Evolutionary conservation across 1,140 invertebrate species (phyloP).

Genomic region (Bombus confusus): DNA sequence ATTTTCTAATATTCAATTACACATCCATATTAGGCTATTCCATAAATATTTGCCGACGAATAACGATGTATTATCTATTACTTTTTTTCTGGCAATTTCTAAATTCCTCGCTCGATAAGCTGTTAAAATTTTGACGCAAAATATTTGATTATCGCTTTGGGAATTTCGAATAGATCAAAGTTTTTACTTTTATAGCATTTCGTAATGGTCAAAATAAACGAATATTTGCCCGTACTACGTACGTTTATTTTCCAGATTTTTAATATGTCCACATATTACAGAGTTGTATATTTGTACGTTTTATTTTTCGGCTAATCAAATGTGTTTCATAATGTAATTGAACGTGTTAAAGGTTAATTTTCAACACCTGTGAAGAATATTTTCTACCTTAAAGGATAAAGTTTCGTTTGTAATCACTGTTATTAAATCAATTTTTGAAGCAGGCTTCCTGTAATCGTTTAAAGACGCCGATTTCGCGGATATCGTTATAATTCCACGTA

Average conservation of each 20-base stretch:
- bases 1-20: no score
- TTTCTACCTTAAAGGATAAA: neutral
- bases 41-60: no score
- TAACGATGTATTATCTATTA: no score
- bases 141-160: neutral
- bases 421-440: neutral
- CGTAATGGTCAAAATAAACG: neutral
- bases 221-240: no score
- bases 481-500: conserved; percentile 75
- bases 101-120: no score
- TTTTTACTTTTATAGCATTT: neutral
- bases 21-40: no score
- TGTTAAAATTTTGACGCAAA: no score
- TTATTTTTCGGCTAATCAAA: neutral
- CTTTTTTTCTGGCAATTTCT: no score
- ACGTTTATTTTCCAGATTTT: no score
- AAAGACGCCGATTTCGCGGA: conserved; percentile 69
- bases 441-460: neutral
- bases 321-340: neutral
- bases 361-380: neutral
- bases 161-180: neutral
- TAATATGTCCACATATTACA: no score
- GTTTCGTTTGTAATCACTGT: neutral
- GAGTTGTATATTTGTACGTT: neutral
- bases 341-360: neutral